Base-by-base conservation (phyloP, 2,888 invertebrate species). In the Agriopis leucophaearia region DNA sequence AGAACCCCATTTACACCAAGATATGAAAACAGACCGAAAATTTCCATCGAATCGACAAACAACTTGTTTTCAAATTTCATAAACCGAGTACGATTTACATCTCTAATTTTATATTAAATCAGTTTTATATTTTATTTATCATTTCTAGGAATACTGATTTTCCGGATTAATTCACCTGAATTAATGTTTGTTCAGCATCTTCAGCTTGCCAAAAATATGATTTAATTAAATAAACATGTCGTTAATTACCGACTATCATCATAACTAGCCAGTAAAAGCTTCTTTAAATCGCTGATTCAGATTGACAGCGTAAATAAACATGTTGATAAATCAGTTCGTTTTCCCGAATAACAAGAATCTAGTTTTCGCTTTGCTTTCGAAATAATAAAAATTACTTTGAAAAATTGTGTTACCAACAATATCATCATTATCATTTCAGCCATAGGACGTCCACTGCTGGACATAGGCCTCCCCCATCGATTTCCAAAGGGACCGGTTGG, bases 221-320 rank as follows among this genome's bases (percentile, higher is more conserved):
- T 72, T 59, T 44, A 59, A 61, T 62, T 54, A 62, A 50, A 63
- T 52, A 69, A 68, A 64, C 64, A 64, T 54, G 40, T 35, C 57
- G 51, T 64, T 45, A 68, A 64, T 58, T 38, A 54, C n/a, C n/a
- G n/a, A n/a, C 62, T 15, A 54, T 57, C 45, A 51, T 57, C 64
- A 51, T 62, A 63, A 63, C 66, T 52, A 40, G 56, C 54, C 50
- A 44, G 47, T 60, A 64, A 62, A 69, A 54, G 42, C 59, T 69
- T 65, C 48, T 35, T 55, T 54, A 59, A 58, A 57, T 51, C 45
- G 50, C 61, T 35, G 47, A 67, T 55, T 70, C 58, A 67, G 71
- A 71, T 70, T 61, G 75, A 72, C 75, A 73, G 68, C 59, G 69
- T 78, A 80, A 81, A 82, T 75, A 83, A 81, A 80, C 77, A 78